phyloP scores from a whole-genome alignment of 2,888 invertebrate species.

The Protula sp. region DNA sequence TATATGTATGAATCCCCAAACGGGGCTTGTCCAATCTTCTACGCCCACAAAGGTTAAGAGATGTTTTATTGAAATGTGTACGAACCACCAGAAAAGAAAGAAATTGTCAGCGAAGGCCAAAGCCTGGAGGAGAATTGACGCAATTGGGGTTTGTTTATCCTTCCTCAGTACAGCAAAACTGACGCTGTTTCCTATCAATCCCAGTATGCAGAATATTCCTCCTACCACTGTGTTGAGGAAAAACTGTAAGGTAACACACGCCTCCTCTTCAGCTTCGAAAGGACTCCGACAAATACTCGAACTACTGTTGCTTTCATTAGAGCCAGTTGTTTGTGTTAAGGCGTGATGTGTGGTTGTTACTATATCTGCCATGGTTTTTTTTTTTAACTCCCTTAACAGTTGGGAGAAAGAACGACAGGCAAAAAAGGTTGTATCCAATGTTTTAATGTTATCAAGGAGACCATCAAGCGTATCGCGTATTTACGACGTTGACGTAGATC shows the following conservation, averaged over 20 bases:
- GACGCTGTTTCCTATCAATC: constrained; percentile 5
- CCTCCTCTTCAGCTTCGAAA: too few species aligned
- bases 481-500: too few species aligned
- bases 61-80: constrained; percentile 6
- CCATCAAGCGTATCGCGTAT: too few species aligned
- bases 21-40: not conserved
- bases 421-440: too few species aligned
- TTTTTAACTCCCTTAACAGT: too few species aligned
- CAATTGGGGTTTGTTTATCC: constrained; percentile 9
- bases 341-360: too few species aligned
- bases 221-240: constrained; percentile 5
- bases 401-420: too few species aligned
- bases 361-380: too few species aligned
- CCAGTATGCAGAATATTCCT: constrained; percentile 5
- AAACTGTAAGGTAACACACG: not conserved
- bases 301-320: too few species aligned
- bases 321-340: too few species aligned
- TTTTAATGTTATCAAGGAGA: too few species aligned
- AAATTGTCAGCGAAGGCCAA: constrained; percentile 7
- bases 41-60: not conserved
- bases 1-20: constrained; percentile 7
- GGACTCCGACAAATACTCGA: too few species aligned
- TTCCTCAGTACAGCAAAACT: constrained; percentile 2
- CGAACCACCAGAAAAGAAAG: constrained; percentile 5
- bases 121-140: constrained; percentile 8